phyloP scores from a whole-genome alignment of 2,113 vertebrate genomes.

The Poicephalus gulielmi region DNA sequence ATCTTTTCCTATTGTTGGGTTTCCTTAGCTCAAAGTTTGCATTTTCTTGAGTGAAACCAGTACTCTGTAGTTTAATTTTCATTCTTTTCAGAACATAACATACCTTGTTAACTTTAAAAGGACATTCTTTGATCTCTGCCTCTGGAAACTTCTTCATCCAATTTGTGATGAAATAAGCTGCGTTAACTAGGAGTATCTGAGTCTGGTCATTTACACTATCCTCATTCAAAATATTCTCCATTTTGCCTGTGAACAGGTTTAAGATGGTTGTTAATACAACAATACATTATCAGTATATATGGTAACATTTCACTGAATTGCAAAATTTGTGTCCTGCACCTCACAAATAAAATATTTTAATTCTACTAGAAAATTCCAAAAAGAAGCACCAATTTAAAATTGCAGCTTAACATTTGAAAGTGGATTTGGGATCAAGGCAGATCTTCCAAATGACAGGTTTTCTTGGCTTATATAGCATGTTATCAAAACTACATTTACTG shows the following conservation, averaged over 20 bases:
- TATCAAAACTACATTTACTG: not conserved
- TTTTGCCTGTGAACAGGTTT: conserved; percentile 69
- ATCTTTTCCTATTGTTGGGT: not conserved
- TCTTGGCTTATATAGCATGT: not conserved
- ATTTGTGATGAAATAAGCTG: conserved; percentile 79
- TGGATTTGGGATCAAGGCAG: not conserved
- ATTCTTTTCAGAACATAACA: conserved; percentile 29
- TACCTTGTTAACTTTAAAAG: conserved; percentile 83
- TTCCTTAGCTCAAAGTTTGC: not conserved
- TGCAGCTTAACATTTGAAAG: not conserved
- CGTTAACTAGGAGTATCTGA: conserved; percentile 78
- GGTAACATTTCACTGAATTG: not conserved
- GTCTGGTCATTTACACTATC: conserved; percentile 71
- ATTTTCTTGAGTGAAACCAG: not conserved
- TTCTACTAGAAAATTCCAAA: not conserved
- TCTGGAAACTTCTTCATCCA: conserved; percentile 85
- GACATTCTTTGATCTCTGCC: conserved; percentile 76
- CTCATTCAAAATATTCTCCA: conserved; percentile 75
- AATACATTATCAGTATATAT: not conserved
- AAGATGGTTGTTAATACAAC: not conserved
- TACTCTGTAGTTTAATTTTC: not conserved
- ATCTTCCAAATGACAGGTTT: not conserved
- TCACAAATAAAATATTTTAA: not conserved
- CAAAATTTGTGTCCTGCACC: not conserved
- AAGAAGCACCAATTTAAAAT: not conserved